Conservation (phyloP, 1,140 invertebrate species). For the Cyclargus thomasi region DNA sequence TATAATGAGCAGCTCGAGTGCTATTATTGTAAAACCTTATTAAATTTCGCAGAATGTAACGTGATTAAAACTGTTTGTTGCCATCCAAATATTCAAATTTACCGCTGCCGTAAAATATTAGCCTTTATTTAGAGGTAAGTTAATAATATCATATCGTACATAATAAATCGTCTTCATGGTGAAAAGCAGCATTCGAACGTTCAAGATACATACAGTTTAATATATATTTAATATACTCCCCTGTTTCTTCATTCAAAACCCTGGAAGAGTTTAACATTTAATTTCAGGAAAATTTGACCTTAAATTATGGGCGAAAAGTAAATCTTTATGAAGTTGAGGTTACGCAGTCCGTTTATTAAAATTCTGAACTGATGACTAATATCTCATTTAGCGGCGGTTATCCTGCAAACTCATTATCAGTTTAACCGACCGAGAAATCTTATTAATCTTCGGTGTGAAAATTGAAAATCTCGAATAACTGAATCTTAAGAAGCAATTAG, state of each 20-base stretch:
- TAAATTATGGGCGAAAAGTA: neutral
- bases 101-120: neutral
- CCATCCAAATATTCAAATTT: slow-evolving; percentile 15
- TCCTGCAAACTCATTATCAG: slow-evolving; percentile 65
- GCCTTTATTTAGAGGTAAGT: neutral
- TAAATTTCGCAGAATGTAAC: slow-evolving; percentile 29
- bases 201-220: too few relatives aligned
- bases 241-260: neutral
- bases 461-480: slow-evolving; percentile 68
- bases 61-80: slow-evolving; percentile 28
- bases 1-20: slow-evolving; percentile 22
- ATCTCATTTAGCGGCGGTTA: slow-evolving; percentile 54
- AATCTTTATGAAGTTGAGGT: neutral
- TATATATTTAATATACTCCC: too few relatives aligned
- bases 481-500: slow-evolving; percentile 47
- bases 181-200: neutral
- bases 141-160: neutral
- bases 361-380: neutral
- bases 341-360: neutral
- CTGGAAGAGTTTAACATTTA: neutral
- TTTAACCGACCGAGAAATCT: slow-evolving; percentile 62
- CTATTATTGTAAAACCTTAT: slow-evolving; percentile 22
- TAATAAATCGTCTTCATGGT: neutral
- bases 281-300: neutral
- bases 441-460: slow-evolving; percentile 63